Percentiles rank a stretch among this genome's conserved stretches.
Evolutionary conservation across 2,888 invertebrate genomes (phyloP).

Genomic region (Agrotis segetum): DNA sequence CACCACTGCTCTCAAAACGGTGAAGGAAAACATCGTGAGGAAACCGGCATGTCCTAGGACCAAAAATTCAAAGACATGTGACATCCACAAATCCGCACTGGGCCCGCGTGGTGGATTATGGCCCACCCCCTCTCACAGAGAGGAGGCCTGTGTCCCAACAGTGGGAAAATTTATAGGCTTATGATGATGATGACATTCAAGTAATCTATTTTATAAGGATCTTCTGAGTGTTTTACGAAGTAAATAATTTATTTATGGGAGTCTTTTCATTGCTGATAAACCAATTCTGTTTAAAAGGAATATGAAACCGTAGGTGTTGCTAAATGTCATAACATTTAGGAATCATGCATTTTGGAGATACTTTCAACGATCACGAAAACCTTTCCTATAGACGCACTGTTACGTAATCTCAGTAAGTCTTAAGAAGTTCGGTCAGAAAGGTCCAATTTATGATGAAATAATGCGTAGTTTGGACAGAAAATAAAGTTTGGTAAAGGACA

Average conservation of each 20-base stretch:
- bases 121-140: too few species aligned
- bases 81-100: too few species aligned
- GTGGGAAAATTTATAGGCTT: too few species aligned
- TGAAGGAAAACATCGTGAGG: too few species aligned
- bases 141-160: too few species aligned
- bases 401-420: conserved; percentile 40
- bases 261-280: conserved; percentile 3
- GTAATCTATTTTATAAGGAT: conserved; percentile 12
- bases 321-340: conserved; percentile 19
- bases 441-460: conserved; percentile 50
- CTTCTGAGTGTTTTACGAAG: conserved; percentile 7
- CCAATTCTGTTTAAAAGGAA: not conserved
- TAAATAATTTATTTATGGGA: not conserved
- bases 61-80: too few species aligned
- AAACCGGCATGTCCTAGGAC: too few species aligned
- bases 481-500: conserved; percentile 20
- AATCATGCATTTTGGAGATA: conserved; percentile 15
- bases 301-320: conserved; percentile 11
- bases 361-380: conserved; percentile 8
- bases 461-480: conserved; percentile 27
- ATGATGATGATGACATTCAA: too few species aligned
- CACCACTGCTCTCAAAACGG: too few species aligned
- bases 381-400: conserved; percentile 12
- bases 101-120: too few species aligned
- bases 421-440: conserved; percentile 37